Base-by-base conservation (phyloP, 2,888 invertebrate genomes). In the Aelia acuminata region DNA sequence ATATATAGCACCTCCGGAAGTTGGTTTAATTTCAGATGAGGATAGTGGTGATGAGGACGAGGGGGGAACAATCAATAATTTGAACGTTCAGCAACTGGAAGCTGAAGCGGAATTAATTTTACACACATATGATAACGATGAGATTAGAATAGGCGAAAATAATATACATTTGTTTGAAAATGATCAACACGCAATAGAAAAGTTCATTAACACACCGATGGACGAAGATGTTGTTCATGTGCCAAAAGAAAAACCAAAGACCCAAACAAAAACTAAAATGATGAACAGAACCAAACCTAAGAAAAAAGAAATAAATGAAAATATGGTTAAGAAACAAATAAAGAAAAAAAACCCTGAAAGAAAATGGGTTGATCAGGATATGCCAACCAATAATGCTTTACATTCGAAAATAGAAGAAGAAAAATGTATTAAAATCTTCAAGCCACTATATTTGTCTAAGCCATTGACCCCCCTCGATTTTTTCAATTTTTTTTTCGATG, bases 401-500 rank as follows among this genome's bases (percentile, higher is more conserved):
- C n/a, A 57, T 22, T n/a, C 20, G 20, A 18, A 15, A 7, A 18
- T 57, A 15, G n/a, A 57, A 57, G 53, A 57, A 57, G 53, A 57
- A 57, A 57, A 57, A 22, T 22, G n/a, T 57, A 57, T 5, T n/a
- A 22, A 57, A 22, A 57, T n/a, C 53, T 57, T 57, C 20, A 57
- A 57, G 20, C 22, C 53, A 57, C 5, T 57, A 57, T 80, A 80
- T 13, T 70, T 31, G 26, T 31, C 70, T 10, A 7, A 48, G 53
- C 50, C 84, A 49, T 49, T 88, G 20, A 50, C 84, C 31, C 89
- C 89, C 15, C 70, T 84, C 20, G 88, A 89, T 48, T 85, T 87
- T 20, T 88, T 90, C 88, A 53, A 88, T 35, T 57, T 87, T 43
- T 84, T 89, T 80, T 86, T 53, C 48, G n/a, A 84, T 50, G 84